Evolutionary conservation across 2,888 invertebrate genomes (phyloP), one percentile per base, ranked within the genome.

Genomic region (Lasioglossum figueresi): DNA sequence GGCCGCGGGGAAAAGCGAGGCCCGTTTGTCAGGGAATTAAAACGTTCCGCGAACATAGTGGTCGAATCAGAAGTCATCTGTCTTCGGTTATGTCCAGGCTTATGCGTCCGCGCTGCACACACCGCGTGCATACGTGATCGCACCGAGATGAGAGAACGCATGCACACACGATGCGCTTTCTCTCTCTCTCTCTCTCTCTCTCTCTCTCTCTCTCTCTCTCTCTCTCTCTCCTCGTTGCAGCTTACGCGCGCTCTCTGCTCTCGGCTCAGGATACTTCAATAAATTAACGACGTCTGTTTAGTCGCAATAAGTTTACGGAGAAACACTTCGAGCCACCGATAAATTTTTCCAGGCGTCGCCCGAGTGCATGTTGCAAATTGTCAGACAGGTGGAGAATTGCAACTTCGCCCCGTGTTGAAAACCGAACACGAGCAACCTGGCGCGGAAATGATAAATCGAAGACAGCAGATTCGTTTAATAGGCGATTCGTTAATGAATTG

Each of bases 61-160:
- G 66, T 66, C 68, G 40, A 86, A 91, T 86, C 91, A 88, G 88
- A 87, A 89, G 91, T 92, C 92, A 90, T 92, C 91, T 90, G 91
- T 92, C 92, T 91, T 91, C 88, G 87, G 88, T 89, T 88, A 83
- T 81, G 76, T 72, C 66, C 71, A 19, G 76, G 48, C 71, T 78
- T 80, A 83, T 76, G 70, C 70, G 73, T 45, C 40, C 48, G n/a
- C 34, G 19, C 4, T 31, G n/a, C 45, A 40, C 63, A 40, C 48
- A 45, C 45, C 16, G 45, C 48, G 48, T 6, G 48, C 52, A 59
- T 59, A 59, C 59, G 59, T 8, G 27, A 27, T 59, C 14, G 27
- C 31, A 23, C 52, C 52, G 52, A 23, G 52, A 45, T 16, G 45
- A 52, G 52, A 52, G 52, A 3, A 23, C 52, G 5, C 48, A 2